Conservation (phyloP, 2,113 vertebrate genomes). For the Pseudolaguvia tuberculata region DNA sequence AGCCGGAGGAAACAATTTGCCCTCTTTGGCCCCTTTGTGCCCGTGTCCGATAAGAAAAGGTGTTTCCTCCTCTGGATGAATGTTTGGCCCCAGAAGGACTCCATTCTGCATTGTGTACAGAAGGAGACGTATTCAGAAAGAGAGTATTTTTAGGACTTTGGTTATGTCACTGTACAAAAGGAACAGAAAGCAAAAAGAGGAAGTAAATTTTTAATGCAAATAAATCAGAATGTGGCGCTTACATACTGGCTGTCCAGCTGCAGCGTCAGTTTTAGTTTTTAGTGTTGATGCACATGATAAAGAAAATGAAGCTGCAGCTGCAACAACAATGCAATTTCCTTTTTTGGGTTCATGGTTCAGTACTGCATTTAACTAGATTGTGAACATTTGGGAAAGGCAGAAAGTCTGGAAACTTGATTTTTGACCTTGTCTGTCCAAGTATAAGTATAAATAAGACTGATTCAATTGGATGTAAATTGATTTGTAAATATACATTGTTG, state of each 20-base stretch:
- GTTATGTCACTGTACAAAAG: slow-evolving; percentile 20
- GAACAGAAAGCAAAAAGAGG: slow-evolving; percentile 14
- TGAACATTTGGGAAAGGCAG: too few species aligned
- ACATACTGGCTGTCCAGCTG: slow-evolving; percentile 51
- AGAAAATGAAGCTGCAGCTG: slow-evolving; percentile 9
- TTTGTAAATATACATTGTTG: too few species aligned
- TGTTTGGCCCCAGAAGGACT: slow-evolving; percentile 32
- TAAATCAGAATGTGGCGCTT: slow-evolving; percentile 51
- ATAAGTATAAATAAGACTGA: too few species aligned
- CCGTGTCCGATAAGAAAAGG: slow-evolving; percentile 64
- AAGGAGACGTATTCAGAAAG: slow-evolving; percentile 58
- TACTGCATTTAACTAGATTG: not conserved
- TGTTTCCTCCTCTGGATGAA: slow-evolving; percentile 60
- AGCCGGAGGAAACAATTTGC: slow-evolving; percentile 53
- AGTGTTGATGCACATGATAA: not conserved
- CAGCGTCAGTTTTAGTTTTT: slow-evolving; percentile 20
- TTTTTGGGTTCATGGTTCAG: not conserved
- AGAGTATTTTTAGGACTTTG: slow-evolving; percentile 59
- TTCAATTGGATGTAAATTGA: too few species aligned
- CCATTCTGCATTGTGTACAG: slow-evolving; percentile 61
- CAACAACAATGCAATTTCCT: not conserved
- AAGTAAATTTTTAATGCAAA: slow-evolving; percentile 39
- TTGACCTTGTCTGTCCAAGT: too few species aligned
- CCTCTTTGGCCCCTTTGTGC: slow-evolving; percentile 57
- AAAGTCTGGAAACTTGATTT: too few species aligned